Evolutionary conservation across 2,797 vertebrate species (phyloP), one percentile per base, ranked within the genome.

Genomic region (Somateria mollissima): DNA sequence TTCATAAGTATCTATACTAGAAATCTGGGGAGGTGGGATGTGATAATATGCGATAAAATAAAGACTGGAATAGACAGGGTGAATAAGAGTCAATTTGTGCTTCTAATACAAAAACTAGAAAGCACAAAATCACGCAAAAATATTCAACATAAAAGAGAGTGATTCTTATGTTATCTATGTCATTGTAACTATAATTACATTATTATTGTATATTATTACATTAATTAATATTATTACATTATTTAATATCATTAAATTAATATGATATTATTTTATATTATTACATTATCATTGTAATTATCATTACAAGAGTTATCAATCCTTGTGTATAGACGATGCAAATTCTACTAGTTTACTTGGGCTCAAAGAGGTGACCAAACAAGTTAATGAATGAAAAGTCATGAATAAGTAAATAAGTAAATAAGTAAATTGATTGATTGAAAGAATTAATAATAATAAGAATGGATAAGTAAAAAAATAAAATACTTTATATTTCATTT

Each of bases 1-100:
- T 76, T 17, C 5, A 12, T 18, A 65, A 22, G 16, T 37, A 25
- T 30, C 18, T 70, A 15, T 41, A 41, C 0, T 3, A 75, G 21
- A 57, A 58, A 57, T 7, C 69, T 2, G 2, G 14, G 5, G 7
- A 56, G 8, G 5, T 75, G 2, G 1, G 4, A 41, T 64, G 25
- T 60, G 57, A 73, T 10, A 77, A 49, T 58, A 49, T 9, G n/a
- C 8, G 43, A 17, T 41, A 57, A 49, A 45, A 76, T 10, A 51
- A 58, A 54, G 2, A 17, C 73, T 51, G 45, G 20, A 58, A 51
- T 30, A 62, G 30, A 86, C 14, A 62, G 25, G 4, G 41, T 47
- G 47, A 49, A 49, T 49, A 19, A 12, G 25, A 86, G 5, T 72
- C 4, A 34, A 4, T n/a, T 64, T 75, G 4, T 74, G 78, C 17